These are phyloP conservation scores for Drosophila putrida DNA, from an alignment of 2,888 invertebrate genomes.

Conservation along the genomic window DNA sequence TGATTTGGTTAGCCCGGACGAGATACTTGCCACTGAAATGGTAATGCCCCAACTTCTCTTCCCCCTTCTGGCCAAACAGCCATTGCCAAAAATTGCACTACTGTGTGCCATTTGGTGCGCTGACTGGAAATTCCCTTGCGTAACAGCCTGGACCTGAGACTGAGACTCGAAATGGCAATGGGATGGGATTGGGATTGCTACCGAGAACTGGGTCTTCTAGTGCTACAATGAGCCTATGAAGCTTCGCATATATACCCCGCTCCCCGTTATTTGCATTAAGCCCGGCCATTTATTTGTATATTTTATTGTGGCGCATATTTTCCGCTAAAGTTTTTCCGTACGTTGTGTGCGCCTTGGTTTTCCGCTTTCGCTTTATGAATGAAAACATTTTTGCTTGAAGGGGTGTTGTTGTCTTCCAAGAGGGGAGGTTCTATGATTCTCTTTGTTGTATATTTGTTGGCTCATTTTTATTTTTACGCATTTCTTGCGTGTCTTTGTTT, in stretches of 20 bases:
- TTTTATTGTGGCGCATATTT: slow-evolving; percentile 78
- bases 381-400: slow-evolving; percentile 55
- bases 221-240: slow-evolving; percentile 17
- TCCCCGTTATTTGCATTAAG: slow-evolving; percentile 71
- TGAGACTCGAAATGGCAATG: slow-evolving; percentile 18
- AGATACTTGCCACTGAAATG: not conserved
- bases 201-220: slow-evolving; percentile 11
- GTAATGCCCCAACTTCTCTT: not conserved
- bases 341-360: slow-evolving; percentile 29
- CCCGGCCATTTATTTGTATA: slow-evolving; percentile 75
- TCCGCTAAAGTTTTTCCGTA: slow-evolving; percentile 71
- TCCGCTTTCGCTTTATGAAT: slow-evolving; percentile 64
- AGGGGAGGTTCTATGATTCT: slow-evolving; percentile 53
- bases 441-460: slow-evolving; percentile 37
- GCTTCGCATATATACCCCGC: slow-evolving; percentile 3
- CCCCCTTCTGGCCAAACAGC: not conserved
- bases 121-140: slow-evolving; percentile 67
- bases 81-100: slow-evolving; percentile 70
- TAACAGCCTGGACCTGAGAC: slow-evolving; percentile 8
- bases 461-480: slow-evolving; percentile 80
- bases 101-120: slow-evolving; percentile 70
- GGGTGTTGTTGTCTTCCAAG: not conserved
- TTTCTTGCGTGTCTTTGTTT: slow-evolving; percentile 70
- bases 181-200: slow-evolving; percentile 4
- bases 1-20: slow-evolving; percentile 35